Conservation (phyloP, 1,140 invertebrate genomes). For the Polyergus mexicanus region DNA sequence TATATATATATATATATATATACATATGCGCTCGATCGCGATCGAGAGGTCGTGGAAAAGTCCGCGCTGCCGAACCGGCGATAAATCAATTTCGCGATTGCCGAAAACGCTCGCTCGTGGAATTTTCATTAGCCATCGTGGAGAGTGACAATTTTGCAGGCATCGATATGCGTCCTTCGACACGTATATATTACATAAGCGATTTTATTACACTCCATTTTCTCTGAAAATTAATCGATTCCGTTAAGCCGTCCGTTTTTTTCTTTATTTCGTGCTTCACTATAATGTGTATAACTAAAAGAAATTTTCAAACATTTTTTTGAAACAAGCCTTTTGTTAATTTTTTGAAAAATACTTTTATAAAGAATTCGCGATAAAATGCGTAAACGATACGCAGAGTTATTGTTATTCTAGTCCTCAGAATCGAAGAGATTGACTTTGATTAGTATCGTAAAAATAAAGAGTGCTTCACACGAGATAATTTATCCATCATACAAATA, state of each 20-base stretch:
- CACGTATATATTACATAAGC: neutral
- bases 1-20: neutral
- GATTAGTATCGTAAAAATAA: neutral
- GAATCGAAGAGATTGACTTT: neutral
- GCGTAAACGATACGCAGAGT: neutral
- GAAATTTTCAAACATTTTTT: neutral
- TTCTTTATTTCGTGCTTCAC: neutral
- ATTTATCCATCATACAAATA: neutral
- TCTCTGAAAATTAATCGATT: conserved; percentile 39
- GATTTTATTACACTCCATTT: neutral
- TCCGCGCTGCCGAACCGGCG: conserved; percentile 37
- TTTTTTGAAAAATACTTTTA: neutral
- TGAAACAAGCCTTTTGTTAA: neutral
- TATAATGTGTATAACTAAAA: too few relatives aligned
- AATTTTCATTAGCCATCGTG: conserved; percentile 51
- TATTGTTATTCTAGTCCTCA: neutral
- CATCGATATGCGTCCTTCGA: neutral
- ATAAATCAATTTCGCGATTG: conserved; percentile 55
- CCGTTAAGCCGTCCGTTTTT: neutral
- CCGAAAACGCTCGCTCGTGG: conserved; percentile 37
- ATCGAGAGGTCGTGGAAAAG: conserved; percentile 63
- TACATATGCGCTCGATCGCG: conserved; percentile 30
- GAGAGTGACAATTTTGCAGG: conserved; percentile 10
- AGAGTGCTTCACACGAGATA: neutral
- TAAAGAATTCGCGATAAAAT: neutral